These are phyloP conservation scores for Dolichotis patagonum DNA, from an alignment of 2,113 vertebrate genomes.

Conservation along the genomic window DNA sequence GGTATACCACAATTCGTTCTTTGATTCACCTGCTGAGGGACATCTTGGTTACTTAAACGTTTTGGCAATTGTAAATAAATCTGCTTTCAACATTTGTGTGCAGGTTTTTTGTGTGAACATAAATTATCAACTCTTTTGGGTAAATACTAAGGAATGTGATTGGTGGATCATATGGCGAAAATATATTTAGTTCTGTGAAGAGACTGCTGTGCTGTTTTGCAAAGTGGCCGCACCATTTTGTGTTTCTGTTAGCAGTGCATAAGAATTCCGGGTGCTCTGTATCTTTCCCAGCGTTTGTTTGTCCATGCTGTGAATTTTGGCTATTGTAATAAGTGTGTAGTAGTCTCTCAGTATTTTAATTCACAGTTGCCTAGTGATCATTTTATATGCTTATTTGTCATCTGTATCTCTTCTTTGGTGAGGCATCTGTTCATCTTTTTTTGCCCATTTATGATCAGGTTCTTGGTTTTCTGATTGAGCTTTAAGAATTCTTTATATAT, in stretches of 20 bases:
- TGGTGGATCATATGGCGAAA: background rate
- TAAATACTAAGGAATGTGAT: background rate
- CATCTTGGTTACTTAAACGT: background rate
- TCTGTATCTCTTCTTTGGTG: background rate
- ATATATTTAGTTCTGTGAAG: background rate
- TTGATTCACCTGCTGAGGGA: background rate
- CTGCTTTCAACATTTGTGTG: background rate
- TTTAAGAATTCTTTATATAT: background rate
- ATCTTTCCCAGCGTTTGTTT: background rate
- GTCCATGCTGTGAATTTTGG: background rate
- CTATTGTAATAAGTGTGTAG: background rate
- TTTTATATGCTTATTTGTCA: background rate
- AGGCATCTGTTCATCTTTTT: background rate
- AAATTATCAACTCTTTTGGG: background rate
- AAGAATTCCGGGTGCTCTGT: background rate
- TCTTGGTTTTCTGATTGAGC: background rate
- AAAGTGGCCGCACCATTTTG: background rate
- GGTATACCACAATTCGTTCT: background rate
- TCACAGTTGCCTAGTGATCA: background rate
- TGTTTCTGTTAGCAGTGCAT: background rate
- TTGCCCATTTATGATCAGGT: background rate
- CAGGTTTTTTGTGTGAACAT: background rate
- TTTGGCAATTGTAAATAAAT: background rate
- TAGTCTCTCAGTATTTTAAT: background rate
- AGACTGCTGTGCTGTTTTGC: background rate